phyloP scores from a whole-genome alignment of 1,140 invertebrate genomes.

The Heliconius hewitsoni region DNA sequence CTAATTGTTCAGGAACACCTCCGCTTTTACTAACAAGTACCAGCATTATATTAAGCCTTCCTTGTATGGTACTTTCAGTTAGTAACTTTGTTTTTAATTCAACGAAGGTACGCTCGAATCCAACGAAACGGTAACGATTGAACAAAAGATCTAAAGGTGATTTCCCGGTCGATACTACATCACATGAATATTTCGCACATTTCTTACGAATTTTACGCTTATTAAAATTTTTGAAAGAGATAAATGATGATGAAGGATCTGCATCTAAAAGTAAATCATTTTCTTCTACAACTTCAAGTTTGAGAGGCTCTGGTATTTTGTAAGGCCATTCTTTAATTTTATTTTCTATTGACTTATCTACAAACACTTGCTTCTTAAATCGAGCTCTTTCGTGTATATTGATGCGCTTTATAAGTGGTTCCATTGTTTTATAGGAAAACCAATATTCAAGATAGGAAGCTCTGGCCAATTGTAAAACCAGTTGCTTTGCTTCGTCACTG shows the following conservation, averaged over 20 bases:
- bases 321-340: conserved; percentile 53
- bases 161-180: conserved; percentile 8
- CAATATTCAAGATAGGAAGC: conserved; percentile 51
- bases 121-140: conserved; percentile 55
- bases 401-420: conserved; percentile 57
- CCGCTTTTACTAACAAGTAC: conserved; percentile 67
- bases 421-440: conserved; percentile 56
- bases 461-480: conserved; percentile 48
- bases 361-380: conserved; percentile 56
- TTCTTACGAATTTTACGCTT: conserved; percentile 15
- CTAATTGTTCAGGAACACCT: conserved; percentile 44
- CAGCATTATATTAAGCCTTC: conserved; percentile 56
- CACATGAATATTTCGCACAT: conserved; percentile 13
- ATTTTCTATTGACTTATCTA: conserved; percentile 47
- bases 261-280: conserved; percentile 43
- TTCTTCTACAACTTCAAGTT: conserved; percentile 1
- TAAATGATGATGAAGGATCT: not conserved
- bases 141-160: conserved; percentile 50
- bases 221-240: not conserved
- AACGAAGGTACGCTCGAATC: conserved; percentile 53
- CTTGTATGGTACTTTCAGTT: conserved; percentile 48
- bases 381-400: conserved; percentile 43
- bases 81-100: conserved; percentile 51
- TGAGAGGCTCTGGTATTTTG: conserved; percentile 29
- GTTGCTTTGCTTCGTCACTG: conserved; percentile 47